Evolutionary conservation across 1,140 invertebrate genomes (phyloP), one percentile per base, ranked within the genome.

Genomic region (Mylabris phalerata): DNA sequence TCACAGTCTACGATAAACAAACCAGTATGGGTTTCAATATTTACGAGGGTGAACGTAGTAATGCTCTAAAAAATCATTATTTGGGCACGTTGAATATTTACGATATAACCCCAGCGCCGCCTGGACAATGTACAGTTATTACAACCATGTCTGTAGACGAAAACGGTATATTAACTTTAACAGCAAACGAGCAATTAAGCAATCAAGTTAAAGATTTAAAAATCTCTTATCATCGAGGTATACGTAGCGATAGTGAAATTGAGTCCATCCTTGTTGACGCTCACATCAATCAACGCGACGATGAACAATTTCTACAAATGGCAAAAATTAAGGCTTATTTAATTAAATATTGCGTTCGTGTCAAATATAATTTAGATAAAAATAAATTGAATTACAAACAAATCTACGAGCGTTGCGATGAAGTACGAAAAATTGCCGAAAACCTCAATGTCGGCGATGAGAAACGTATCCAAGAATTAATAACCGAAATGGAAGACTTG

Each of bases 111-210:
- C 44, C 41, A 26, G 51, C 49, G n/a, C 54, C 42, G 9, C 48
- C 44, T 9, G 63, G 62, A 0, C 9, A 55, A 10, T 51, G 48
- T 40, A 10, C 25, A 11, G 50, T 62, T 46, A 5, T 38, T 25
- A 51, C 58, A 19, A 50, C 27, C 3, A 57, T 64, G 44, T 19
- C 5, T n/a, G 42, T 64, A 27, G 57, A 64, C 49, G 38, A 59
- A 40, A 60, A 64, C 11, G 62, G 65, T 24, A 67, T 67, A 51
- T 45, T 67, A 26, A 48, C 9, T 10, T 58, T 62, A 2, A 46
- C 25, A 57, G 57, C 60, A 11, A 41, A 3, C 1, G 57, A 57
- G 57, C 47, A 24, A 25, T 47, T 48, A 4, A 60, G 51, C 9
- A 52, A 50, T 3, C 55, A 46, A 19, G 58, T 42, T 3, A 52